Base-by-base conservation (phyloP, 1,140 invertebrate species). In the Lasaia peninsularis region DNA sequence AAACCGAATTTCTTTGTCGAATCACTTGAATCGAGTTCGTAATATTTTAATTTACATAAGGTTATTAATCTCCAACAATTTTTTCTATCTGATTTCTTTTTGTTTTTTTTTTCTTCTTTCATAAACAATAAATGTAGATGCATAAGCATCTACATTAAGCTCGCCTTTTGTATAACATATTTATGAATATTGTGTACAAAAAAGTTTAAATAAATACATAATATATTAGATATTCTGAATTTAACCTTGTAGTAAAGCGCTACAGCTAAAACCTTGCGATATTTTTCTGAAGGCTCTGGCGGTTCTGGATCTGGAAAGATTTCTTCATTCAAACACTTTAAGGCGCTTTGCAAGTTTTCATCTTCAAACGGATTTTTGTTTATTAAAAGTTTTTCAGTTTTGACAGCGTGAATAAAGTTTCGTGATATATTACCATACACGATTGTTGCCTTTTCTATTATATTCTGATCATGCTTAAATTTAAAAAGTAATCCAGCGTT, bases 401-500 rank as follows among this genome's bases (percentile, higher is more conserved):
- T 90, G 0, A 56, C 71, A 0, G 95, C 94, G 67, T 95, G 94
- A 16, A 93, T 92, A 73, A 96, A 95, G 16, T 90, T 69, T 5
- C 91, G 84, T 63, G 89, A 91, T 44, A 96, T 94, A 44, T 92
- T 93, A 5, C 95, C 93, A 68, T 90, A 93, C 5, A 93, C 86
- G 52, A 90, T 78, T 5, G 85, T 90, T 1, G 91, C 92, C 49
- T 89, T 90, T 32, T 91, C 81, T 9, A 91, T 52, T 7, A 68
- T 2, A 7, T 61, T 66, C 1, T 72, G 58, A n/a, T 83, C 73
- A 12, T 65, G 59, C 34, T 92, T 88, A 2, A 95, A 80, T 85
- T 92, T 91, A 44, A 94, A 91, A 2, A 92, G 80, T 72, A 96
- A 95, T 18, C 92, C 94, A 49, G 93, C 93, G 74, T 94, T 95